Evolutionary conservation across 2,888 invertebrate species (phyloP), one percentile per base, ranked within the genome.

Genomic region (Lasioglossum malachurum): DNA sequence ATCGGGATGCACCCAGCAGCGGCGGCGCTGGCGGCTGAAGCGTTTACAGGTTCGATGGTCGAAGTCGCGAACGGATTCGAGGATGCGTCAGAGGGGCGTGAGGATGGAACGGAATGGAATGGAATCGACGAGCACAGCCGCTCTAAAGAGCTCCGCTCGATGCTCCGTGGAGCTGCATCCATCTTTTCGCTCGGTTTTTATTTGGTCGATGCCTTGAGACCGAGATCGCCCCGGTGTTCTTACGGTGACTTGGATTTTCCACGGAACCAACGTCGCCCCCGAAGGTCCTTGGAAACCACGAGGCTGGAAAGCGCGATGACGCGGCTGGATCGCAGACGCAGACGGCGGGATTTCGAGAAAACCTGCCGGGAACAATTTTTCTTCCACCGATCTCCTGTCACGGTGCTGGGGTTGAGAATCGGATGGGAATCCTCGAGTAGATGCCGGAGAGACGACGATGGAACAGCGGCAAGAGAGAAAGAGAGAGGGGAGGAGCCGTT

Each of bases 111-210:
- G 27, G 72, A 2, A 27, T 16, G 41, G 71, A 79, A 82, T 74
- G 77, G 79, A 81, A 81, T 57, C 78, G 71, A 53, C 67, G 60
- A 31, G 31, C 64, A 19, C 41, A 38, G 73, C 35, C 67, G 7
- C 27, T 75, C 79, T 75, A 77, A 80, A 87, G 80, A 91, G 83
- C 76, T 80, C 76, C 76, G 64, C 74, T 69, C 80, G 64, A 64
- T 75, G 71, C 57, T 57, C 41, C 53, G 49, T 64, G 72, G 67
- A 67, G 75, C 67, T 75, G 72, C 80, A 77, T 83, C 82, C 80
- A 78, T 89, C 73, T 74, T 60, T 27, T n/a, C 14, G 2, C 46
- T 75, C 44, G 53, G 27, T n/a, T 27, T 10, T 60, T n/a, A 23
- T 14, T 23, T 64, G 74, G 46, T 75, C 75, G 75, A 72, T 85